Conservation (phyloP, 2,888 invertebrate species). For the Platypus cylindrus region DNA sequence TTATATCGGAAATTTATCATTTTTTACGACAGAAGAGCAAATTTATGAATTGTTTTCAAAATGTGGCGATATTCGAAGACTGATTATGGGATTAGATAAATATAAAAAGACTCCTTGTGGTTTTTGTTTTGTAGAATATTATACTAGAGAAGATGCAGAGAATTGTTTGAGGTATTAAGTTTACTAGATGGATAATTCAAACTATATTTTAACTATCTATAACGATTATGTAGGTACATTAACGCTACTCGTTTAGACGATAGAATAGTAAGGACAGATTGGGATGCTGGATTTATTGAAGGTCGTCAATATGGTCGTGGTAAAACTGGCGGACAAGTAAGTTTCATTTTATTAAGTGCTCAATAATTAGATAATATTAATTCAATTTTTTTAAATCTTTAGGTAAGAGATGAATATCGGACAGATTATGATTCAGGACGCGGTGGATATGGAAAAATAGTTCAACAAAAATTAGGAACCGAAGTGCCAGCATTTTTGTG, state of each 20-base stretch:
- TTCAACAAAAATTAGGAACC: slow-evolving; percentile 66
- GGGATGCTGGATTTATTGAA: slow-evolving; percentile 98
- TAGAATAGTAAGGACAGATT: slow-evolving; percentile 91
- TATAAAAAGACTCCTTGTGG: slow-evolving; percentile 98
- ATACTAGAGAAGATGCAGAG: slow-evolving; percentile 60
- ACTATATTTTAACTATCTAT: not conserved
- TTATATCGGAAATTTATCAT: slow-evolving; percentile 95
- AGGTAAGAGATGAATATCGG: slow-evolving; percentile 96
- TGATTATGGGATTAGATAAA: slow-evolving; percentile 97
- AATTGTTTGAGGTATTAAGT: slow-evolving; percentile 55
- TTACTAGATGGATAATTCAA: not conserved
- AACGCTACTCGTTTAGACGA: slow-evolving; percentile 96
- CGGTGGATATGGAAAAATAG: slow-evolving; percentile 93
- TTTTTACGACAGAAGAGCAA: slow-evolving; percentile 97
- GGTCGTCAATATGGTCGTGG: slow-evolving; percentile 97
- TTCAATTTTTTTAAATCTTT: slow-evolving; percentile 15
- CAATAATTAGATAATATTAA: slow-evolving; percentile 14
- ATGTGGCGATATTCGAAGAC: slow-evolving; percentile 88
- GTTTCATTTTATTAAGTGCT: not conserved
- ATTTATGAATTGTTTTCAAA: slow-evolving; percentile 92
- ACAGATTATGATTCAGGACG: slow-evolving; percentile 94
- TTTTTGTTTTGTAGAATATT: slow-evolving; percentile 97
- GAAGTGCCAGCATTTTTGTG: slow-evolving; percentile 31
- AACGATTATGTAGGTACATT: slow-evolving; percentile 57
- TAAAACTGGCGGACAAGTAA: slow-evolving; percentile 94